Conservation (phyloP, 2,888 invertebrate species). For the Mongoloraphidia duomilia region DNA sequence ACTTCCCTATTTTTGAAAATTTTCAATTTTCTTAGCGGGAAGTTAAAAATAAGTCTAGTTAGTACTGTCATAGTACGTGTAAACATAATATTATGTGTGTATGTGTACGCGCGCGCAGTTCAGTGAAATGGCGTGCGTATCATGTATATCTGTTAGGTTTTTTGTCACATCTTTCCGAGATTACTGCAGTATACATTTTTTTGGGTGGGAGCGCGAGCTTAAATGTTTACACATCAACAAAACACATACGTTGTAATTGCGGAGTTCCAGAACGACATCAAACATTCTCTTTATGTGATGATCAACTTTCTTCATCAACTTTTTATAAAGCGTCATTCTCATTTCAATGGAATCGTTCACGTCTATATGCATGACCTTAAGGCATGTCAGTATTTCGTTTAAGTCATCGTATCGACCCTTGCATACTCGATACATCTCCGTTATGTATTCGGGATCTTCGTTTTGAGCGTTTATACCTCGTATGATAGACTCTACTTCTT, state of each 20-base stretch:
- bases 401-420: slow-evolving; percentile 23
- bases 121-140: no score
- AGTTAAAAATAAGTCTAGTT: no score
- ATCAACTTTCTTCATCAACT: slow-evolving; percentile 28
- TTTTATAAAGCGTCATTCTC: slow-evolving; percentile 25
- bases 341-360: slow-evolving; percentile 19
- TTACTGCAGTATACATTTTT: no score
- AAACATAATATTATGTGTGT: no score
- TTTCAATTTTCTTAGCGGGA: no score
- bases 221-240: neutral
- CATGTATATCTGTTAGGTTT: no score
- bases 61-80: no score
- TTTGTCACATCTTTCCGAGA: no score
- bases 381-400: slow-evolving; percentile 19
- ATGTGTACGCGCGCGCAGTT: no score
- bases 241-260: slow-evolving; percentile 39
- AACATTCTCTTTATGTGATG: slow-evolving; percentile 32
- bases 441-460: slow-evolving; percentile 19
- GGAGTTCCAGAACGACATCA: slow-evolving; percentile 35
- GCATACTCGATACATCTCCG: slow-evolving; percentile 22
- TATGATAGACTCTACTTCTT: slow-evolving; percentile 30
- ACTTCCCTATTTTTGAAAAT: no score
- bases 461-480: slow-evolving; percentile 28
- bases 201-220: no score
- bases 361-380: slow-evolving; percentile 19